Percentiles rank a stretch among this genome's conserved stretches.
Evolutionary conservation across 2,888 invertebrate species (phyloP).

Genomic region (Eristalinus sepulchralis): DNA sequence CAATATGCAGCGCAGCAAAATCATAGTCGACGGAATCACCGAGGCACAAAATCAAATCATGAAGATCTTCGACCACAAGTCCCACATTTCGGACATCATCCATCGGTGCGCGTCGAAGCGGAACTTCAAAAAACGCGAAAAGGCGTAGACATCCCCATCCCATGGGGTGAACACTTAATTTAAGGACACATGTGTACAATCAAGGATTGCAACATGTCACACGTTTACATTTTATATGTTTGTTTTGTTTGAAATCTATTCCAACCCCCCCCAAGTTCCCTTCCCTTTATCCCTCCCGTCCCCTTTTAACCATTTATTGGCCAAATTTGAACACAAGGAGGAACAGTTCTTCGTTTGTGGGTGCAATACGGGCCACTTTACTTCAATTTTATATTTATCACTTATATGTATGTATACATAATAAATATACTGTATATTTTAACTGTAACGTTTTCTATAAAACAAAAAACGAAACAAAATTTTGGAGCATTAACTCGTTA

Average conservation of each 20-base stretch:
- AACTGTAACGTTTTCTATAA: slow-evolving; percentile 39
- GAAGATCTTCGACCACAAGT: slow-evolving; percentile 95
- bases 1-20: slow-evolving; percentile 95
- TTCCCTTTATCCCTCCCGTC: neutral
- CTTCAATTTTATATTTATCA: slow-evolving; percentile 31
- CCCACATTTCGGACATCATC: slow-evolving; percentile 93
- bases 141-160: slow-evolving; percentile 78
- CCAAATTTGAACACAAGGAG: neutral
- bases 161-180: neutral
- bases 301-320: neutral
- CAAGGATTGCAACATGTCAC: slow-evolving; percentile 42
- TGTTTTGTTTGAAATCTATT: slow-evolving; percentile 1
- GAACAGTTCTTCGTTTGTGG: slow-evolving; percentile 36
- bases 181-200: slow-evolving; percentile 40
- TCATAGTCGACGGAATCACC: slow-evolving; percentile 94
- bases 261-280: neutral
- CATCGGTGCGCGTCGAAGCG: slow-evolving; percentile 95
- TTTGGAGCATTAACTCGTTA: neutral
- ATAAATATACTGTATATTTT: slow-evolving; percentile 30
- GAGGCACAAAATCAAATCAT: slow-evolving; percentile 94
- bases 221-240: slow-evolving; percentile 1
- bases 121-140: slow-evolving; percentile 95
- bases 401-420: slow-evolving; percentile 19
- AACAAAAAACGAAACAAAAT: neutral
- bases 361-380: slow-evolving; percentile 65